Evolutionary conservation across 2,888 invertebrate species (phyloP), one percentile per base, ranked within the genome.

Genomic region (Drosophila mulleri): DNA sequence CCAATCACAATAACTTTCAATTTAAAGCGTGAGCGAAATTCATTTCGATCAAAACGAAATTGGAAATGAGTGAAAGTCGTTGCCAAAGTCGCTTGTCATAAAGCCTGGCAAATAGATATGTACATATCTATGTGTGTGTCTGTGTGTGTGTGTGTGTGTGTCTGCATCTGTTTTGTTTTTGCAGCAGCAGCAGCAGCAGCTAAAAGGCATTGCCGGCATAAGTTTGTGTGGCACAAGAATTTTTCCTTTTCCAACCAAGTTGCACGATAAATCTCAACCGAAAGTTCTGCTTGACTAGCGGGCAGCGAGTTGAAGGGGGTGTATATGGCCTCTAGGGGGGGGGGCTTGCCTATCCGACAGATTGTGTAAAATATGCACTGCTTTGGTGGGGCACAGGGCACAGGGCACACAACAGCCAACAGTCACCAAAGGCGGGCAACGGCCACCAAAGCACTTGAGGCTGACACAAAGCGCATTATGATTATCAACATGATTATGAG

Each of bases 391-490:
- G 56, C 66, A 60, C 44, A 60, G 63, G 50, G 67, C 39, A 41
- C 20, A 53, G 63, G 50, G 67, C 54, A 29, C 37, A 54, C 52
- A 23, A 37, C 52, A 16, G 53, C 52, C 74, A 74, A 68, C 26
- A 45, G 35, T 11, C 70, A 54, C 48, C 53, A 52, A 45, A 52
- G 52, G 20, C 73, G 71, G 39, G 58, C 68, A 72, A 67, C 44
- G 50, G 42, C 35, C 58, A 69, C 77, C 80, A 62, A 64, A 68
- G 60, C 72, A 74, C 75, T 80, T 76, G 75, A 74, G 67, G 71
- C 82, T 67, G 77, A 74, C 82, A 82, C 80, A 89, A 84, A 85
- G 77, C 77, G 87, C 84, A 87, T 89, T 87, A 87, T 77, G 89
- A 73, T 83, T 74, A 88, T 89, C 84, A 80, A 76, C 75, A 60